phyloP scores from a whole-genome alignment of 2,888 invertebrate genomes.

The Eupithecia vulgata region DNA sequence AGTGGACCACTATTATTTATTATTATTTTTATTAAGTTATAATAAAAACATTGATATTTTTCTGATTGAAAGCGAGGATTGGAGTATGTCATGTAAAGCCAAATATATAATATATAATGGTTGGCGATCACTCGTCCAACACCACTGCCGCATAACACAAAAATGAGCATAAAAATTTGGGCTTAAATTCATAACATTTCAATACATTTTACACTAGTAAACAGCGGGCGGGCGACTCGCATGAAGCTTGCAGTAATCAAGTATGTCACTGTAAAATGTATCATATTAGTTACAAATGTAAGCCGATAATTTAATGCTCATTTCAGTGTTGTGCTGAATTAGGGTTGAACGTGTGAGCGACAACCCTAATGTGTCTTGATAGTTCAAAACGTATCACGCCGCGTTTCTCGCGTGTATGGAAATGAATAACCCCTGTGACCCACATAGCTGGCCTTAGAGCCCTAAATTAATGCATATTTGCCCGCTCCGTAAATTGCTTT shows the following conservation, averaged over 20 bases:
- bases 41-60: too few species aligned
- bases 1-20: too few species aligned
- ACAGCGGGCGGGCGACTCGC: neutral
- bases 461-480: conserved; percentile 43
- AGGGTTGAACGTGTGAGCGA: neutral
- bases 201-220: neutral
- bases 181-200: neutral
- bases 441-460: conserved; percentile 38
- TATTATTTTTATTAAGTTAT: too few species aligned
- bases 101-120: too few species aligned
- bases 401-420: conserved; percentile 2
- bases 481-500: conserved; percentile 40
- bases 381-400: neutral
- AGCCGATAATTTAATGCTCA: neutral
- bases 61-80: too few species aligned
- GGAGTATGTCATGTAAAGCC: too few species aligned
- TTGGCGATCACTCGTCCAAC: too few species aligned
- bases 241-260: neutral
- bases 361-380: neutral
- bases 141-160: neutral
- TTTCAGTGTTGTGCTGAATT: neutral
- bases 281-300: neutral
- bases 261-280: neutral
- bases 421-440: conserved; percentile 40
- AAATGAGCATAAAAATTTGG: too few species aligned